These are phyloP conservation scores for Eurytoma californica DNA, from an alignment of 2,888 invertebrate species.

Conservation along the genomic window DNA sequence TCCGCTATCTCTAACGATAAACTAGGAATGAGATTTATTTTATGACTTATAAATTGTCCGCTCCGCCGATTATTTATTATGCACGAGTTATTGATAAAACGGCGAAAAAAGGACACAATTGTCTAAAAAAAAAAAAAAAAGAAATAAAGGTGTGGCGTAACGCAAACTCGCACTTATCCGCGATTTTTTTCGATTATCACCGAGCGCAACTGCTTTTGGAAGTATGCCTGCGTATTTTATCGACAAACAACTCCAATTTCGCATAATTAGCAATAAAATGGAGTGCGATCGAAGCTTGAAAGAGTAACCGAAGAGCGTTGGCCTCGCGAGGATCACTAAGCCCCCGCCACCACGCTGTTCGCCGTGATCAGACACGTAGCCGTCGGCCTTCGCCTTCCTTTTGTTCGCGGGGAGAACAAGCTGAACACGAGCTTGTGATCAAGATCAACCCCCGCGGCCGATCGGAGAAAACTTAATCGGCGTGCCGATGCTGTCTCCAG, in stretches of 20 bases:
- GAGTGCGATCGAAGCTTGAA: too few species aligned
- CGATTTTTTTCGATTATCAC: too few species aligned
- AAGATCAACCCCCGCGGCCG: slow-evolving; percentile 14
- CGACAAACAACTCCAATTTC: too few species aligned
- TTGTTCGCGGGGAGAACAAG: neutral
- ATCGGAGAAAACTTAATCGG: slow-evolving; percentile 41
- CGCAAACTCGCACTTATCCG: too few species aligned
- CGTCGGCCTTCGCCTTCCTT: neutral
- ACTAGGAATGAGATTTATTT: slow-evolving; percentile 39
- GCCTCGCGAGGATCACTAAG: too few species aligned
- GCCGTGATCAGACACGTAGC: too few species aligned
- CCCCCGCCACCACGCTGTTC: too few species aligned
- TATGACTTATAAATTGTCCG: slow-evolving; percentile 30
- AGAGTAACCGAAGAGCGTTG: too few species aligned
- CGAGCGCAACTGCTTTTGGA: too few species aligned
- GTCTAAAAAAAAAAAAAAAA: neutral
- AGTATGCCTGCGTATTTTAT: too few species aligned
- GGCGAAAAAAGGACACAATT: slow-evolving; percentile 33
- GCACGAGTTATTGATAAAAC: slow-evolving; percentile 19
- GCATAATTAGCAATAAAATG: too few species aligned
- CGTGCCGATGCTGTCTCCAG: neutral
- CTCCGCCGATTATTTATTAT: slow-evolving; percentile 47
- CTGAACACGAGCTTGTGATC: slow-evolving; percentile 28
- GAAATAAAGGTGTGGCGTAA: slow-evolving; percentile 3
- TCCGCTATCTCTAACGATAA: slow-evolving; percentile 38